A percentile compares a stretch with the other conserved stretches of the same genome.
Evolutionary conservation across 1,140 invertebrate species (phyloP).

Genomic region (Gryllus bimaculatus): DNA sequence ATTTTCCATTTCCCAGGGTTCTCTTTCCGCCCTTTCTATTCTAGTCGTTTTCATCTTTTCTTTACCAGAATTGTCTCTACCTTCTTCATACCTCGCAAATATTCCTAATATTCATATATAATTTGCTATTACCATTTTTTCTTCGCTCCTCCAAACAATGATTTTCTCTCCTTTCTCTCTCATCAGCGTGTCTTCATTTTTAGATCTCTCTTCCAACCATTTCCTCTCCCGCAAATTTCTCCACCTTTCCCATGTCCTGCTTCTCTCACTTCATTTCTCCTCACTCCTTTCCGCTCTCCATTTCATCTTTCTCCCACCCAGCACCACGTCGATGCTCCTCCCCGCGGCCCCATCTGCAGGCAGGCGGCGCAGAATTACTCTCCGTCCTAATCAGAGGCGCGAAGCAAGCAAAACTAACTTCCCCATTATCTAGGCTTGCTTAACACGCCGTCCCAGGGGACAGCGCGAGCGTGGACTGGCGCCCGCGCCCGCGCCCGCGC

Average conservation of each 20-base stretch:
- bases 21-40: too few relatives aligned
- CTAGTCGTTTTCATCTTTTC: too few relatives aligned
- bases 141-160: too few relatives aligned
- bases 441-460: neutral
- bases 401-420: constrained; percentile 4
- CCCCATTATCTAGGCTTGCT: neutral
- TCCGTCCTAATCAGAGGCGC: neutral
- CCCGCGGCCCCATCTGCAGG: neutral
- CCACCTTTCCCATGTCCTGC: neutral
- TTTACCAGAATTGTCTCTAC: too few relatives aligned
- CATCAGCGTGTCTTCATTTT: too few relatives aligned
- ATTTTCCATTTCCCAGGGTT: too few relatives aligned
- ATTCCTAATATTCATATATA: too few relatives aligned
- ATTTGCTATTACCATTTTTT: too few relatives aligned
- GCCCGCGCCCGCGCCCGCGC: too few relatives aligned
- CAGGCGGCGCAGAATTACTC: neutral
- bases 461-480: neutral
- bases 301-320: neutral
- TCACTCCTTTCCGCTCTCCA: neutral
- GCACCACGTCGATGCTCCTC: neutral
- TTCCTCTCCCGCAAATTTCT: neutral
- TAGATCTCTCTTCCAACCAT: neutral
- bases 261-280: too few relatives aligned
- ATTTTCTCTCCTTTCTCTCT: too few relatives aligned
- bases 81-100: too few relatives aligned